A percentile compares a stretch with the other conserved stretches of the same genome.
phyloP scores from a whole-genome alignment of 1,140 invertebrate species.

The Propsilocerus akamusi region DNA sequence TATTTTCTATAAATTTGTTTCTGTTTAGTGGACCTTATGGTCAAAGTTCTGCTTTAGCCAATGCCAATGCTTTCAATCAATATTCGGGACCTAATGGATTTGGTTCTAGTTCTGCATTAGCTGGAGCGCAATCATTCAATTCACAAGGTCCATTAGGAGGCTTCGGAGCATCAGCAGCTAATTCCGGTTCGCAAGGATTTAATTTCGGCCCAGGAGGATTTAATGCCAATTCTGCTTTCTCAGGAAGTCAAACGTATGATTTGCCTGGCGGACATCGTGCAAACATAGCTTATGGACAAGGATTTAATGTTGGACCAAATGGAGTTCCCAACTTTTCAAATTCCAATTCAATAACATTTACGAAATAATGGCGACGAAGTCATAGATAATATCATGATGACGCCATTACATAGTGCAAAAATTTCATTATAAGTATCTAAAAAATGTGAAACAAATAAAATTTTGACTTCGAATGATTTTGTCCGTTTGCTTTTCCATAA shows the following conservation, averaged over 20 bases:
- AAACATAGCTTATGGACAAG: background rate
- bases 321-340: too few species aligned
- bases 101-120: background rate
- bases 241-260: background rate
- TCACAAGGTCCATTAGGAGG: background rate
- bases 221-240: background rate
- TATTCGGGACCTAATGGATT: background rate
- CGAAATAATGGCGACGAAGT: too few species aligned
- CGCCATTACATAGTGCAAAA: too few species aligned
- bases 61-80: background rate
- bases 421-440: too few species aligned
- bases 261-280: background rate
- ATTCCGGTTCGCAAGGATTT: background rate
- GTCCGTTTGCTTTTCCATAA: too few species aligned
- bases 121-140: background rate
- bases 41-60: background rate
- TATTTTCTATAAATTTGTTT: too few species aligned
- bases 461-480: too few species aligned
- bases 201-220: background rate
- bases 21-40: background rate
- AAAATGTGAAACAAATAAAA: too few species aligned
- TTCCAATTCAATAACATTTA: too few species aligned
- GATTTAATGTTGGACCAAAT: too few species aligned
- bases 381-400: too few species aligned
- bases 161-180: background rate